A percentile compares a stretch with the other conserved stretches of the same genome.
These are phyloP conservation scores for Apodemus speciosus DNA, from an alignment of 2,113 vertebrate genomes.

Conservation along the genomic window DNA sequence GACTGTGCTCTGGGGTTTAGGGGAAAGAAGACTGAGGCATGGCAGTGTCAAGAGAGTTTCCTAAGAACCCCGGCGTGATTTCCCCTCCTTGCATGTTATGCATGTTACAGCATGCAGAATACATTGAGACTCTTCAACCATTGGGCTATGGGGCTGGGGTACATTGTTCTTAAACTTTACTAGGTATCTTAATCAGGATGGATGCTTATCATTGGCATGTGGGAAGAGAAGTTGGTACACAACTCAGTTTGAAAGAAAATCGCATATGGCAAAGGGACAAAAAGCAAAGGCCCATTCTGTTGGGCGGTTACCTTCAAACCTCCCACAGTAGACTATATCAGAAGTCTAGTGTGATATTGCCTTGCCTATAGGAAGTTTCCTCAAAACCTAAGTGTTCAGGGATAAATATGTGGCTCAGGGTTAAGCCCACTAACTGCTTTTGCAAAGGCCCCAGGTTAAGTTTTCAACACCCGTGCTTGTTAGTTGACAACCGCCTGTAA, in stretches of 20 bases:
- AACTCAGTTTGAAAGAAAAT: not conserved
- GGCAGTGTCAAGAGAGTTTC: not conserved
- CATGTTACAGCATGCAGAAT: not conserved
- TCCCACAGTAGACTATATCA: not conserved
- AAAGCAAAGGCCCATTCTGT: not conserved
- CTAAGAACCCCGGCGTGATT: too few relatives aligned
- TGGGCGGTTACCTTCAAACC: not conserved
- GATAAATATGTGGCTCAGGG: not conserved
- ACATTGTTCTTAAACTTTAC: not conserved
- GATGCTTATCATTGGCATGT: not conserved
- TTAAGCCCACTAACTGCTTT: too few relatives aligned
- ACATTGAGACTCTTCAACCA: not conserved
- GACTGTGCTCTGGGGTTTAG: not conserved
- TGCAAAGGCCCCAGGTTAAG: not conserved
- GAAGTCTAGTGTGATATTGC: not conserved
- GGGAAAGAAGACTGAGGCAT: not conserved
- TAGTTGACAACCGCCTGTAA: not conserved
- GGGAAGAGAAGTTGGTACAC: not conserved
- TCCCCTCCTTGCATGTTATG: not conserved
- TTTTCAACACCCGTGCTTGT: not conserved
- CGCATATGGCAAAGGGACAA: not conserved
- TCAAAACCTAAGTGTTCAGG: constrained; percentile 32
- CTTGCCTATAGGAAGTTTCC: constrained; percentile 1
- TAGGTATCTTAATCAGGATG: not conserved
- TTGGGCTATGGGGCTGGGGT: not conserved